These are phyloP conservation scores for Platalea minor DNA, from an alignment of 2,797 vertebrate genomes.

Conservation along the genomic window DNA sequence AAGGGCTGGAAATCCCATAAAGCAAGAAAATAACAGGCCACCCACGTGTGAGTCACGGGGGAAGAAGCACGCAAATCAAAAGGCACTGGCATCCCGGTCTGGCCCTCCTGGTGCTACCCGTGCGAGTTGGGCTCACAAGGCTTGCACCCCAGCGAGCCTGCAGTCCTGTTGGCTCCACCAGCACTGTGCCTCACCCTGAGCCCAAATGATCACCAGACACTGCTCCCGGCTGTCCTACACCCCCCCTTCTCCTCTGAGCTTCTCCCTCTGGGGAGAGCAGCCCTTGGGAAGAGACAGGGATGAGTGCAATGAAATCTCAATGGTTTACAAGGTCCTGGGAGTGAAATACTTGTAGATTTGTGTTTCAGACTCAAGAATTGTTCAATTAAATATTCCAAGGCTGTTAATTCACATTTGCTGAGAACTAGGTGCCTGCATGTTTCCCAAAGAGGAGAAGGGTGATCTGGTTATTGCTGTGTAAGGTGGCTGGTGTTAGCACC, in stretches of 20 bases:
- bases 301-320: accelerated
- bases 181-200: background rate
- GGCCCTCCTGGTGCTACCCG: background rate
- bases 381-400: background rate
- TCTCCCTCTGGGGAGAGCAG: background rate
- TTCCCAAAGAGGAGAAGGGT: background rate
- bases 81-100: background rate
- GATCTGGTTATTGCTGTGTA: background rate
- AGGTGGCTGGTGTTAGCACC: background rate
- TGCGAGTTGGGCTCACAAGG: background rate
- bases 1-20: background rate
- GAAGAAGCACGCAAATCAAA: background rate
- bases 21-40: constrained; percentile 10
- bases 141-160: accelerated
- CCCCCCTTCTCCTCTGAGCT: background rate
- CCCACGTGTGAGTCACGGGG: background rate
- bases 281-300: background rate
- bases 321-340: background rate
- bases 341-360: background rate
- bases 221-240: background rate
- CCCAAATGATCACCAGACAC: background rate
- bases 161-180: background rate
- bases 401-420: background rate
- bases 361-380: background rate
- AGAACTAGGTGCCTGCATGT: background rate